Evolutionary conservation across 2,797 vertebrate genomes (phyloP), one percentile per base, ranked within the genome.

Genomic region (Holocentrus rufus): DNA sequence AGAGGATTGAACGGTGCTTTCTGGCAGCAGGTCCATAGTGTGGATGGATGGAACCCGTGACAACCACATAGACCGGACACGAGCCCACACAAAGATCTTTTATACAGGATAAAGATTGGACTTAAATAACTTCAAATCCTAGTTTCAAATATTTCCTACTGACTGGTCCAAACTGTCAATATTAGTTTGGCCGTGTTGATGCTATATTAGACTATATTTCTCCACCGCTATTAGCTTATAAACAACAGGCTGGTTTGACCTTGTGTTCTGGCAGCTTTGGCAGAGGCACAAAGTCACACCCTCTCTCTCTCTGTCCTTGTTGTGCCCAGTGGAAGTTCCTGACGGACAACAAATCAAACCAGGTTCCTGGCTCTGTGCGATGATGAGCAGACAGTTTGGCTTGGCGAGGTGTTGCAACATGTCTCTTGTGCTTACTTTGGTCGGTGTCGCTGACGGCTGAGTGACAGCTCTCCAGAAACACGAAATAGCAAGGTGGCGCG

Each of bases 1-100:
- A 20, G 54, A 74, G 54, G 68, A 79, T 83, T 81, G 70, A 67
- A 25, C 62, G 61, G 65, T 25, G 1, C 56, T 77, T 54, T 69
- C 42, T 64, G 36, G 59, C 57, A 20, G 17, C 13, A 61, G 52
- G 17, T 76, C 57, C 34, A 30, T 49, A 10, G 13, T 57, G 64
- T 79, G 75, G 63, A 76, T 69, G 36, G 53, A 82, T 72, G 58
- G 50, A 64, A 79, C 46, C 65, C 36, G 22, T 70, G 72, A 74
- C 44, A 42, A 46, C 17, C 22, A 30, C 13, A 8, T 14, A 25
- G 47, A 17, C 44, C 34, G 13, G 23, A 47, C 15, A 47, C 44
- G n/a, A 5, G 17, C 36, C 7, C 23, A 31, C 42, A 50, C 18
- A 31, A 15, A 47, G 61, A 14, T 31, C 3, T 56, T 7, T 56